A percentile compares a stretch with the other conserved stretches of the same genome.
These are phyloP conservation scores for Drosophila prostipennis DNA, from an alignment of 2,888 invertebrate genomes.

Conservation along the genomic window DNA sequence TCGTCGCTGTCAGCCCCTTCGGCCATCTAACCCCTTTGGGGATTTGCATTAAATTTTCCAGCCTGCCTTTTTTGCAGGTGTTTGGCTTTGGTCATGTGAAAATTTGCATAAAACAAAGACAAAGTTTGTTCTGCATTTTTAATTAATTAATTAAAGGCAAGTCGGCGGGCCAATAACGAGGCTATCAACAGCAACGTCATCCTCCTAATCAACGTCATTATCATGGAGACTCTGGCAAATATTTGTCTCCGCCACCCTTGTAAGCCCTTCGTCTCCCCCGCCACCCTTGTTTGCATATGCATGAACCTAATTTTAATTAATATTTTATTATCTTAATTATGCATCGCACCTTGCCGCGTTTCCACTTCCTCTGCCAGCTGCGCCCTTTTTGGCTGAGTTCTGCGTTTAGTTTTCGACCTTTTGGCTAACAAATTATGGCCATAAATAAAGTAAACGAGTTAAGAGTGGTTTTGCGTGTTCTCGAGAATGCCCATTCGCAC, in stretches of 20 bases:
- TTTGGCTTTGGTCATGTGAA: slow-evolving; percentile 45
- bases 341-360: slow-evolving; percentile 77
- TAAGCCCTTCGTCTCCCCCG: background rate
- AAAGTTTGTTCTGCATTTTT: slow-evolving; percentile 67
- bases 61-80: slow-evolving; percentile 49
- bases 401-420: slow-evolving; percentile 75
- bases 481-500: slow-evolving; percentile 43
- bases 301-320: slow-evolving; percentile 82
- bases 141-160: slow-evolving; percentile 77
- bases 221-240: slow-evolving; percentile 58
- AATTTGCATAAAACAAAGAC: slow-evolving; percentile 65
- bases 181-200: slow-evolving; percentile 68
- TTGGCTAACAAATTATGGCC: slow-evolving; percentile 81
- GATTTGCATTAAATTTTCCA: slow-evolving; percentile 43
- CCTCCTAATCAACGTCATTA: slow-evolving; percentile 65
- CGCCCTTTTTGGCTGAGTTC: slow-evolving; percentile 49
- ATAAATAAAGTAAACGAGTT: slow-evolving; percentile 83
- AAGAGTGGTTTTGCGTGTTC: slow-evolving; percentile 74
- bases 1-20: slow-evolving; percentile 24
- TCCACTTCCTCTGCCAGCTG: slow-evolving; percentile 26
- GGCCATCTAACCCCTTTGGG: slow-evolving; percentile 44
- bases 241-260: slow-evolving; percentile 55
- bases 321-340: slow-evolving; percentile 83
- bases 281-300: slow-evolving; percentile 67
- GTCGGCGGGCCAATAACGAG: slow-evolving; percentile 66